phyloP scores from a whole-genome alignment of 2,888 invertebrate genomes.

The Charanyca ferruginea region DNA sequence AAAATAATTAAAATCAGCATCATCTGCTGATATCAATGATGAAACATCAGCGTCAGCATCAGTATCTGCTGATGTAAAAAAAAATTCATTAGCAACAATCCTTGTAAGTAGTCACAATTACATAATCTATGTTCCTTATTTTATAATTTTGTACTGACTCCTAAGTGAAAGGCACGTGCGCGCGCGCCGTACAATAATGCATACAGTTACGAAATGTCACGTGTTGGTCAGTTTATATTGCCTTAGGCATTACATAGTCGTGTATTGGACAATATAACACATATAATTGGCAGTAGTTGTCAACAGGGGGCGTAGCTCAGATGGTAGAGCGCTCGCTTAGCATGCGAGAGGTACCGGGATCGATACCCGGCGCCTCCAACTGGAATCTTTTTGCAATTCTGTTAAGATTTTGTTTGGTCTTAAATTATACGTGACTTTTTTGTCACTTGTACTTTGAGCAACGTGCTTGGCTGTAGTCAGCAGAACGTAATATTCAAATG shows the following conservation, averaged over 20 bases:
- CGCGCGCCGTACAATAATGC: constrained; percentile 4
- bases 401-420: not conserved
- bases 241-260: constrained; percentile 19
- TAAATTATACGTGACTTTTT: not conserved
- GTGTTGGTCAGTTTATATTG: constrained; percentile 35
- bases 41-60: no score
- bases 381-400: constrained; percentile 1
- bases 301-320: constrained; percentile 75
- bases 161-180: constrained; percentile 54
- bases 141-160: not conserved
- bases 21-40: no score
- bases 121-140: constrained; percentile 4
- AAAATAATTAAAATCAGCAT: no score
- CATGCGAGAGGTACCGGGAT: constrained; percentile 90
- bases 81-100: no score
- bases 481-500: not conserved
- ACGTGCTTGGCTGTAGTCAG: not conserved
- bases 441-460: not conserved
- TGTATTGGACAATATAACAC: not conserved
- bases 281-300: constrained; percentile 3
- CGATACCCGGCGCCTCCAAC: constrained; percentile 66
- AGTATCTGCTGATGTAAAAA: no score
- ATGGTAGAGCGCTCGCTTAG: constrained; percentile 88
- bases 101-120: no score
- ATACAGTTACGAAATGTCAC: constrained; percentile 49